Base-by-base conservation (phyloP, 2,113 vertebrate genomes). In the Engystomops pustulosus region DNA sequence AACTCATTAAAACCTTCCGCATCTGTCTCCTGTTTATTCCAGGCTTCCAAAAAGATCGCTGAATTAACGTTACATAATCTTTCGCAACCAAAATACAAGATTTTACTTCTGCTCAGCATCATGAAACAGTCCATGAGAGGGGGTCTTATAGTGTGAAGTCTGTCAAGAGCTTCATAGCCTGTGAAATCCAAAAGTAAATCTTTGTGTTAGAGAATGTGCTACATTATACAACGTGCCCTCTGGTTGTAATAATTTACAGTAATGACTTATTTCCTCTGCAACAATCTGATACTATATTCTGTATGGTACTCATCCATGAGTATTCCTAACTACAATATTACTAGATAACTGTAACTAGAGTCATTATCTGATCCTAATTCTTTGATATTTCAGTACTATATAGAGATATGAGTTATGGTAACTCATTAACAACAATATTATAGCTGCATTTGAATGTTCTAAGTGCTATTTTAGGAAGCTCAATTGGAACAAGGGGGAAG, bases 11-110 rank as follows among this genome's bases (percentile, higher is more conserved):
- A 76, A 53, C 41, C 44, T 47, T 72, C 23, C 41, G 0, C 72
- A 75, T 75, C 45, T 76, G 45, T 2, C 72, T 76, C 27, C 18
- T 30, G 18, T 76, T 76, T n/a, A 36, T 76, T 32, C 53, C 30
- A 34, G 3, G 17, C 6, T 53, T 27, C 72, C 53, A 27, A 53
- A 53, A 76, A 53, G 71, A 76, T 53, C 30, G 17, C 51, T 75
- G 45, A 51, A 51, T 44, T 51, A 51, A 51, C 18, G n/a, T 75
- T 51, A 20, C 11, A 1, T 44, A 17, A 51, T 76, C 27, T 51
- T 32, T 9, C 25, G 17, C 5, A 30, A 32, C 45, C 45, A 10
- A 53, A 34, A 27, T 51, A 17, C 45, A 34, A 1, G 47, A 30
- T 30, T 27, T 30, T 9, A 76, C 9, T 51, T 53, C 30, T 53